Evolutionary conservation across 2,113 vertebrate genomes (phyloP), one percentile per base, ranked within the genome.

Genomic region (Sturnira hondurensis): DNA sequence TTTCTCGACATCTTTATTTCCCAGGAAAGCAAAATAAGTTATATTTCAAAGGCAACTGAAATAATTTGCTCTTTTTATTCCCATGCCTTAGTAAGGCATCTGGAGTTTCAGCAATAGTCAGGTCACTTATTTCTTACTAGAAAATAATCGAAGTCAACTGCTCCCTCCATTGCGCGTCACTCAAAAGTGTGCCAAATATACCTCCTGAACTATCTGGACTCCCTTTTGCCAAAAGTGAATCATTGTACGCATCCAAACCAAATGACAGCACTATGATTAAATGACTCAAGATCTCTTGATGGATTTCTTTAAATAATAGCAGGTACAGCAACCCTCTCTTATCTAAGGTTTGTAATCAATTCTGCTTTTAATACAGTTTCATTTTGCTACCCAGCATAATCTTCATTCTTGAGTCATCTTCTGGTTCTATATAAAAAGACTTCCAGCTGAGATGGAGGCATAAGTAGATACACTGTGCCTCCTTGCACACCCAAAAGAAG

Each of bases 231-330:
- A 67, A 50, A 24, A 45, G 56, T 80, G 38, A 95, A 73, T 95
- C 43, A 54, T 31, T 82, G 36, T 50, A 0, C 5, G 0, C 19
- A 73, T 85, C 31, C 96, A 97, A 94, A 67, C 54, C 63, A 94
- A 28, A 43, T 95, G 98, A 94, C 97, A 98, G 97, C 4, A 16
- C 96, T 3, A 45, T 97, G 98, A 98, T 98, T 97, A 98, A 98
- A 98, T 11, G 5, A 92, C 9, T 9, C 97, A 92, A 58, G 94
- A 63, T 98, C 70, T 74, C 97, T 96, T 58, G 0, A 56, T 94
- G 96, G 98, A 97, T 97, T 98, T 94, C 97, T 98, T 98, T 97
- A 4, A 96, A 89, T 58, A 83, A 76, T 96, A 86, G 84, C 94
- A 97, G 97, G 95, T 98, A 83, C 65, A 89, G 95, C 97, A 98